phyloP scores from a whole-genome alignment of 2,797 vertebrate species.

The Sebastes nivosus region DNA sequence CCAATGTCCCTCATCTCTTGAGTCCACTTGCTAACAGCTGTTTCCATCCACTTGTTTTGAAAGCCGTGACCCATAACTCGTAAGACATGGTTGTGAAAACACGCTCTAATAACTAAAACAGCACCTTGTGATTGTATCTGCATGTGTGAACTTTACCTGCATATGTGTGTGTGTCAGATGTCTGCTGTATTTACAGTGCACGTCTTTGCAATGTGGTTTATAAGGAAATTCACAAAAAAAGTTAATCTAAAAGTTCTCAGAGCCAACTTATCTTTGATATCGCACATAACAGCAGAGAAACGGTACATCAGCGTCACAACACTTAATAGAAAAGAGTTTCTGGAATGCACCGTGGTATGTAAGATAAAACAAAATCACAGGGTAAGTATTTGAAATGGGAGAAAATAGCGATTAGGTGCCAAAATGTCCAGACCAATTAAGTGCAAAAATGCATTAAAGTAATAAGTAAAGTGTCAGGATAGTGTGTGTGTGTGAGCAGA shows the following conservation, averaged over 20 bases:
- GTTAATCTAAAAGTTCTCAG: neutral
- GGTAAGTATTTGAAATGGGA: neutral
- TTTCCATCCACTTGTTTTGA: conserved; percentile 64
- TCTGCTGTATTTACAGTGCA: neutral
- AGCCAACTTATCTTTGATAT: neutral
- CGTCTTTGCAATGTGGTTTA: neutral
- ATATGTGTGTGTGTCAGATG: neutral
- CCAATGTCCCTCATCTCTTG: conserved; percentile 12
- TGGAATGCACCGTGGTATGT: neutral
- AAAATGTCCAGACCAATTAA: neutral
- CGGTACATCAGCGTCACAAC: neutral
- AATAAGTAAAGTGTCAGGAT: neutral
- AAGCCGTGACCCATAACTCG: conserved; percentile 51
- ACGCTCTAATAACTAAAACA: conserved; percentile 33
- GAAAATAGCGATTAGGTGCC: neutral
- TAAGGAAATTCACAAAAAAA: neutral
- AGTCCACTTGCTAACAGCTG: conserved; percentile 36
- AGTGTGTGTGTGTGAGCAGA: neutral
- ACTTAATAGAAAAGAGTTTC: neutral
- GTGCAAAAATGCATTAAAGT: neutral
- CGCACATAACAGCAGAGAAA: neutral
- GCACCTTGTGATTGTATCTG: conserved; percentile 32
- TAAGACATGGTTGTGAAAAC: conserved; percentile 41
- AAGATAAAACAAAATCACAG: neutral
- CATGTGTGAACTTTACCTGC: conserved; percentile 30